These are phyloP conservation scores for Plebejus anna DNA, from an alignment of 2,888 invertebrate genomes.

Conservation along the genomic window DNA sequence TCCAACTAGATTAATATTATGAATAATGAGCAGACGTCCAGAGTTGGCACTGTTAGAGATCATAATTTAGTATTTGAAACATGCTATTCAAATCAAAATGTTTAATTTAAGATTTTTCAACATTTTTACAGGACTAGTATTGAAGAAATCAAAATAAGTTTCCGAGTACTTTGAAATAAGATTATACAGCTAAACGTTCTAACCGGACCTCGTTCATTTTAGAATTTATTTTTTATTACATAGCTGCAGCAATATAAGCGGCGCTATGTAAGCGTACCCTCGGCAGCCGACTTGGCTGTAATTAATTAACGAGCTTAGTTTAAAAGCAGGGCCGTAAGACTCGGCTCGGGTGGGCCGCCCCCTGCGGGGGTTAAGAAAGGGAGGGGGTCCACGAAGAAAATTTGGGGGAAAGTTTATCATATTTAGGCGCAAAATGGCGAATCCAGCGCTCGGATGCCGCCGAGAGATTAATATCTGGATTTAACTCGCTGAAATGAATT, in stretches of 20 bases:
- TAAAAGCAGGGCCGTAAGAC: slow-evolving; percentile 80
- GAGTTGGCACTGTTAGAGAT: background rate
- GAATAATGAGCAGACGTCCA: background rate
- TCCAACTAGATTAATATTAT: background rate
- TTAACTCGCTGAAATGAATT: slow-evolving; percentile 76
- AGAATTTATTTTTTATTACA: slow-evolving; percentile 36
- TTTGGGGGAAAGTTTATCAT: slow-evolving; percentile 80
- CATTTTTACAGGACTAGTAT: background rate
- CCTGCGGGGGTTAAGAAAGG: slow-evolving; percentile 53
- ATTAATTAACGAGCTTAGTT: slow-evolving; percentile 82
- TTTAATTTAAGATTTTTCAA: background rate
- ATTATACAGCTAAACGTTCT: slow-evolving; percentile 15
- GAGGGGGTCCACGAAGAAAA: slow-evolving; percentile 67
- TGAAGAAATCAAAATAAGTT: background rate
- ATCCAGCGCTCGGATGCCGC: slow-evolving; percentile 75
- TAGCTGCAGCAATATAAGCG: slow-evolving; percentile 69
- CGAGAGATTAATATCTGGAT: slow-evolving; percentile 77
- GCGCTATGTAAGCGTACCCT: slow-evolving; percentile 71
- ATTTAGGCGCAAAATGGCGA: slow-evolving; percentile 80
- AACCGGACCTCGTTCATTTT: slow-evolving; percentile 18
- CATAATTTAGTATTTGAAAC: background rate
- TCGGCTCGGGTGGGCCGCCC: slow-evolving; percentile 60
- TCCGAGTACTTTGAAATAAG: background rate
- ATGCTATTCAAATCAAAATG: background rate
- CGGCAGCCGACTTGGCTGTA: slow-evolving; percentile 76